A percentile compares a stretch with the other conserved stretches of the same genome.
phyloP scores from a whole-genome alignment of 2,113 vertebrate species.

The Caranx melampygus region DNA sequence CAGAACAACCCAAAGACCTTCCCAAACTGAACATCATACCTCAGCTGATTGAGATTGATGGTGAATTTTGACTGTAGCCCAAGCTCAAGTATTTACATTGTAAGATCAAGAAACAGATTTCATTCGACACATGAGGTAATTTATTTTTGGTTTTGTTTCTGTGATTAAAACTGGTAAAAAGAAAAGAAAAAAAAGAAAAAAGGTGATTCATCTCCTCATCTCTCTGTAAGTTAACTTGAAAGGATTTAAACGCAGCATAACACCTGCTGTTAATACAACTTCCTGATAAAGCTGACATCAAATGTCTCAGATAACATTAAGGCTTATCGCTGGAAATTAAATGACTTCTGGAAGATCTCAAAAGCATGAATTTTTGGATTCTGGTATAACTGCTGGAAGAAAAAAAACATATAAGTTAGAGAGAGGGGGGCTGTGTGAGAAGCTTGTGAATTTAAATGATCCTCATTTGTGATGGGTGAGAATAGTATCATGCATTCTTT shows the following conservation, averaged over 20 bases:
- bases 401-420: constrained; percentile 6
- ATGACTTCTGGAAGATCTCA: constrained; percentile 51
- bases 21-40: constrained; percentile 11
- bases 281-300: constrained; percentile 71
- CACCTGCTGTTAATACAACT: constrained; percentile 67
- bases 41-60: background rate
- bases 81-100: background rate
- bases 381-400: constrained; percentile 39
- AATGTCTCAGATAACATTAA: constrained; percentile 72
- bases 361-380: constrained; percentile 17
- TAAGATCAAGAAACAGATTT: constrained; percentile 5
- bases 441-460: constrained; percentile 37
- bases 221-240: constrained; percentile 70
- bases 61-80: background rate
- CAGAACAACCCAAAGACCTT: constrained; percentile 3
- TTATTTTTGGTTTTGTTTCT: constrained; percentile 33
- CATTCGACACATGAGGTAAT: constrained; percentile 7
- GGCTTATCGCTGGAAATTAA: constrained; percentile 72
- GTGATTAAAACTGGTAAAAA: constrained; percentile 48
- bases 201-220: constrained; percentile 59
- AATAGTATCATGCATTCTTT: background rate
- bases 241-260: constrained; percentile 68
- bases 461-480: background rate
- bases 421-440: constrained; percentile 3
- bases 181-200: too few relatives aligned